phyloP scores from a whole-genome alignment of 2,797 vertebrate species.

The Carduelis carduelis region DNA sequence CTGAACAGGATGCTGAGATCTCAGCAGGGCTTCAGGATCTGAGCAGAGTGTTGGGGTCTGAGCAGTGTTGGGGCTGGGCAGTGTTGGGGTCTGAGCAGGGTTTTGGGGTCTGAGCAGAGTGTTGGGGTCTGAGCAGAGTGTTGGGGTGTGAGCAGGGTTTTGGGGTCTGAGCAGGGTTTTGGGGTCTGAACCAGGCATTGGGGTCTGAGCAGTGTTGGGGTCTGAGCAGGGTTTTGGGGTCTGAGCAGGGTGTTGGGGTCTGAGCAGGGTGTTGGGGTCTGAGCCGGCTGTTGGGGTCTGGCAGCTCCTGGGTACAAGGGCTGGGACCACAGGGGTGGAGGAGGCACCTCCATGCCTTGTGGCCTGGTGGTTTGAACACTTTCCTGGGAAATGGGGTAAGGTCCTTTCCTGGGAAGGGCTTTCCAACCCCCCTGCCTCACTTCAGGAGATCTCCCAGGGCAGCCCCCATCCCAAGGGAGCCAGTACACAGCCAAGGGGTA shows the following conservation, averaged over 20 bases:
- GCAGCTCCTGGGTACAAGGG: background rate
- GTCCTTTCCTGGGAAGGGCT: background rate
- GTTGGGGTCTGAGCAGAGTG: background rate
- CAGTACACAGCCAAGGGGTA: background rate
- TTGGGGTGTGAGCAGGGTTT: background rate
- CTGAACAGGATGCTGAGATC: background rate
- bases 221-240: accelerated
- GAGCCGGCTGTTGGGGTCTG: background rate
- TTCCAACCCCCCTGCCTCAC: background rate
- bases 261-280: background rate
- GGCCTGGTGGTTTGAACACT: background rate
- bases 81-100: background rate
- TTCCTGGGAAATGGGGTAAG: background rate
- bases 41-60: background rate
- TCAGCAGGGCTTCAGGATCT: background rate
- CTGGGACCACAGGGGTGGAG: background rate
- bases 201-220: accelerated
- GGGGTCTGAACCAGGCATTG: accelerated
- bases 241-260: background rate
- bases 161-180: background rate
- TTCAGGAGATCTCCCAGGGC: background rate
- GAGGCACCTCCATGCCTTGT: accelerated
- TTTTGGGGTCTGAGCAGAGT: background rate
- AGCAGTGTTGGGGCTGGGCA: background rate
- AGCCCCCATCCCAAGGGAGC: background rate